Evolutionary conservation across 2,888 invertebrate genomes (phyloP), one percentile per base, ranked within the genome.

Genomic region (Bedellia somnulentella): DNA sequence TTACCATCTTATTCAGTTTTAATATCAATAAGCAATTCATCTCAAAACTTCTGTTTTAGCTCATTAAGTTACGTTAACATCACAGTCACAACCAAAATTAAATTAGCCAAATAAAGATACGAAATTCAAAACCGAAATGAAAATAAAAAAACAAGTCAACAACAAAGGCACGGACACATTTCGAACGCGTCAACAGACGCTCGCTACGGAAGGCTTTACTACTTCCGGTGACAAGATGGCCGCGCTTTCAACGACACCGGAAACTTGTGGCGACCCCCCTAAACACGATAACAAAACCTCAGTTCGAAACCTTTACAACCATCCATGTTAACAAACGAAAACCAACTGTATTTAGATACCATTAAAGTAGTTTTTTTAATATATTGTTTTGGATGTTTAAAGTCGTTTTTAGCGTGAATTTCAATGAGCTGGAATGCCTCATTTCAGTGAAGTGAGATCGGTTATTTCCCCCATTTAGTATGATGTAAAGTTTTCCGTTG

Each of bases 161-260:
- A 49, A 47, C 47, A 41, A 42, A 42, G 44, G 37, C 35, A 40
- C 41, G 11, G 52, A 50, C 49, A 52, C 50, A 47, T 52, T 59
- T 49, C 42, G 49, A 44, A 49, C 47, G 41, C 46, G 45, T 45
- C 50, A 55, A 49, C 60, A 57, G 59, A 51, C 55, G 57, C n/a
- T 51, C 55, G 56, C 45, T 57, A 42, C 67, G 73, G 73, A 75
- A 75, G 71, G 63, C 62, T 71, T 75, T 75, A 76, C 73, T 70
- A 75, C 73, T 75, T 75, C 76, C 76, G 57, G 46, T 57, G 58
- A 61, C 70, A 71, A 71, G 70, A 71, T 70, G 71, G 70, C 68
- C 56, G 59, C 46, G 52, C 58, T 57, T 59, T 63, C 59, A 59
- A 52, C 52, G 55, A 54, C 49, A 44, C 57, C 58, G 21, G 71